Evolutionary conservation across 1,140 invertebrate genomes (phyloP).

Genomic region (Euwallacea fornicatus): DNA sequence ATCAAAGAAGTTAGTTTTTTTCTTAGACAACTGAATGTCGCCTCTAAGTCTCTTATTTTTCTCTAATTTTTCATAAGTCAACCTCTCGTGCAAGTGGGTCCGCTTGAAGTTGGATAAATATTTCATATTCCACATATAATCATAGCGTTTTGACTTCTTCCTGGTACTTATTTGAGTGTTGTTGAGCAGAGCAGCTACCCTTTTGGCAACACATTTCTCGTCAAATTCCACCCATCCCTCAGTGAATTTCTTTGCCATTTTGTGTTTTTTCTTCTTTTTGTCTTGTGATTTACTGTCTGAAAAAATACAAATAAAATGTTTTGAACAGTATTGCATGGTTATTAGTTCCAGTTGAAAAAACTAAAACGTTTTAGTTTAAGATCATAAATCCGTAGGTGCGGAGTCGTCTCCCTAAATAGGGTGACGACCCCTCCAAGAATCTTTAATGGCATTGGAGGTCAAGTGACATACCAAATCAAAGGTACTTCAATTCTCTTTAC

Average conservation of each 20-base stretch:
- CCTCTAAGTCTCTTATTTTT: constrained; percentile 81
- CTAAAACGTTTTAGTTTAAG: too few relatives aligned
- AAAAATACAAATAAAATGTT: constrained; percentile 20
- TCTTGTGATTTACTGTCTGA: constrained; percentile 37
- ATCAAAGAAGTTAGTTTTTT: constrained; percentile 84
- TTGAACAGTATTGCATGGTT: neutral
- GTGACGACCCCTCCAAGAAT: too few relatives aligned
- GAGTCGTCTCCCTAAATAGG: too few relatives aligned
- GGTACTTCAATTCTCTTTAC: too few relatives aligned
- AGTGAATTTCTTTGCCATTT: constrained; percentile 69
- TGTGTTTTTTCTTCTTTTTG: constrained; percentile 60
- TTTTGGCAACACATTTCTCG: constrained; percentile 85
- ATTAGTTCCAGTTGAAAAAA: too few relatives aligned
- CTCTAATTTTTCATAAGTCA: constrained; percentile 89
- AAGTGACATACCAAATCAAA: too few relatives aligned
- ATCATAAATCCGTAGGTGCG: too few relatives aligned
- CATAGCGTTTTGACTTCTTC: constrained; percentile 85
- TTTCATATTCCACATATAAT: constrained; percentile 93
- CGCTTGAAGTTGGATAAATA: constrained; percentile 95
- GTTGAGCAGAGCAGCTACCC: constrained; percentile 79
- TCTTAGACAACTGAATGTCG: constrained; percentile 89
- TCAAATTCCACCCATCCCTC: constrained; percentile 98
- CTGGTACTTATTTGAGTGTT: constrained; percentile 84
- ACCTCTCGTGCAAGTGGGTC: constrained; percentile 88
- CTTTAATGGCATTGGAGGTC: too few relatives aligned